Conservation (phyloP, 2,888 invertebrate genomes). For the Cryptocheilus praepositus region DNA sequence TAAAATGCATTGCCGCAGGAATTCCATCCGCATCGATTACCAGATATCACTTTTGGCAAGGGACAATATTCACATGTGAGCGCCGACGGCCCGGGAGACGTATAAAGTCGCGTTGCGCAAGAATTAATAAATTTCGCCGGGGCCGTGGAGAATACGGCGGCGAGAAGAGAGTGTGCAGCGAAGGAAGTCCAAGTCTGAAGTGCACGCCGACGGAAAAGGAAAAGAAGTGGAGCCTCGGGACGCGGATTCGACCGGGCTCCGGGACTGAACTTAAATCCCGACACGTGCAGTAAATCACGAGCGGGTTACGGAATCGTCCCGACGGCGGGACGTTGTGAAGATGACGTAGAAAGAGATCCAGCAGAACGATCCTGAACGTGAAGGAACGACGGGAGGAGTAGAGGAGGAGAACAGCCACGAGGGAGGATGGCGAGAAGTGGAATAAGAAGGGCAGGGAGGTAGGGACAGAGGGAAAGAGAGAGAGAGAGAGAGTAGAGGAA, state of each 20-base stretch:
- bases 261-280: slow-evolving; percentile 42
- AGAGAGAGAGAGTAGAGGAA: no score
- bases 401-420: slow-evolving; percentile 8
- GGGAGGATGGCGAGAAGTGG: not conserved
- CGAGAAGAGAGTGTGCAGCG: no score
- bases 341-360: slow-evolving; percentile 48
- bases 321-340: slow-evolving; percentile 42
- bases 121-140: not conserved
- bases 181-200: no score
- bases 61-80: no score
- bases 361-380: slow-evolving; percentile 8
- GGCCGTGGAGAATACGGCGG: not conserved
- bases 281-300: slow-evolving; percentile 64
- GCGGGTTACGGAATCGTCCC: slow-evolving; percentile 61
- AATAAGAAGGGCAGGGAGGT: slow-evolving; percentile 23
- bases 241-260: slow-evolving; percentile 10
- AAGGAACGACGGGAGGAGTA: slow-evolving; percentile 5
- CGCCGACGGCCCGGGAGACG: not conserved
- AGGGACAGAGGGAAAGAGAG: slow-evolving; percentile 25
- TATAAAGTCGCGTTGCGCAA: not conserved
- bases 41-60: no score
- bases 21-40: no score
- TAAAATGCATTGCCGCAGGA: no score
- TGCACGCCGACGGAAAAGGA: slow-evolving; percentile 7
- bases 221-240: slow-evolving; percentile 16